Base-by-base conservation (phyloP, 2,797 vertebrate genomes). In the Melanotaenia pygmaea region DNA sequence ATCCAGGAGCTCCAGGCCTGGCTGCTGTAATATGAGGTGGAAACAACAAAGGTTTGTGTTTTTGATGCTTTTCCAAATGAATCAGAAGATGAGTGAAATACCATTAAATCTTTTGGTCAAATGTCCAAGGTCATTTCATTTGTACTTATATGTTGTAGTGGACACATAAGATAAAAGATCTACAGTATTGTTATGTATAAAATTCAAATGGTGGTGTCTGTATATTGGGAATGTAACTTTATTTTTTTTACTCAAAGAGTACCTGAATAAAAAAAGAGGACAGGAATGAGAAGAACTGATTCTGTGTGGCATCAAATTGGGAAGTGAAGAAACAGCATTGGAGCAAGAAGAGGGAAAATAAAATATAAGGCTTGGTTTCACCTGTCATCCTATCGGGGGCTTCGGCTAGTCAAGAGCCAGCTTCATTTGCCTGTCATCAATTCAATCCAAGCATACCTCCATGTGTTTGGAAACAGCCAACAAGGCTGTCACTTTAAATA, bases 401-500 rank as follows among this genome's bases (percentile, higher is more conserved):
- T 67, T 77, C 45, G n/a, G 79, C 59, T 77, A 63, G 85, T 80
- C 73, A 51, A 85, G 67, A 66, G 5, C 63, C 77, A 38, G 87
- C 87, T 89, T 91, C 79, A 90, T 94, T 93, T 92, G 76, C 80
- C 78, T 43, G 76, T 79, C 38, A n/a, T 72, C 76, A 81, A 81
- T 91, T 91, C 86, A 92, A 91, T 88, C 81, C 76, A 54, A 84
- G 77, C 90, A 80, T 62, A 82, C 74, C 80, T 30, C 28, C 22
- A 37, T 59, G 60, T 80, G 71, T 79, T 89, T 80, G 67, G 79
- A 74, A 40, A 74, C 70, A 67, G 80, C 88, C 80, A 63, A 87
- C 82, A 85, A 85, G 77, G 86, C 74, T 93, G 92, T 93, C 91
- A 90, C 91, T 90, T 90, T 89, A 75, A 92, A 93, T 93, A 82